Evolutionary conservation across 2,113 vertebrate species (phyloP).

Genomic region (Variabilichromis moorii): DNA sequence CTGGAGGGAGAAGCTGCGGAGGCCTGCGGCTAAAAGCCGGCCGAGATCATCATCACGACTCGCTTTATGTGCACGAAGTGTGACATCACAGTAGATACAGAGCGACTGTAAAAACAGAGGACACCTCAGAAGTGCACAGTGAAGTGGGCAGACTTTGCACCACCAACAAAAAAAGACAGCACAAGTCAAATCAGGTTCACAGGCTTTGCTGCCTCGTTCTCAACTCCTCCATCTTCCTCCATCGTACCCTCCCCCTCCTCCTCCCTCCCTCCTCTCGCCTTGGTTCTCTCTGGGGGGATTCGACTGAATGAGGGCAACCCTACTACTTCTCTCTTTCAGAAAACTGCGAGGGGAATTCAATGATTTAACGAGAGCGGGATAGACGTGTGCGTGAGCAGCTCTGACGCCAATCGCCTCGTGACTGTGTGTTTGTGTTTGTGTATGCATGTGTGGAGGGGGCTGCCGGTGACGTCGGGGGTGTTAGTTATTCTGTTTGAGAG

Average conservation of each 20-base stretch:
- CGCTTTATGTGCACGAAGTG: neutral
- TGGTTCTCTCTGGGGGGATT: neutral
- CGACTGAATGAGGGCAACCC: constrained; percentile 66
- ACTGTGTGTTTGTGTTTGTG: neutral
- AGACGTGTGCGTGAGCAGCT: neutral
- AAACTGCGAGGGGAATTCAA: constrained; percentile 23
- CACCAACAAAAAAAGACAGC: neutral
- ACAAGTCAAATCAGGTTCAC: neutral
- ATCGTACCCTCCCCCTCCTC: neutral
- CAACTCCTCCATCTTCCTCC: neutral
- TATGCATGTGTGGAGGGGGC: neutral
- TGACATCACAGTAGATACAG: neutral
- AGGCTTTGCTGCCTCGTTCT: neutral
- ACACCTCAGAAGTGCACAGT: neutral
- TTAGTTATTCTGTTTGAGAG: constrained; percentile 65
- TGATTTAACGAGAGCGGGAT: constrained; percentile 2
- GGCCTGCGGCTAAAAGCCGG: neutral
- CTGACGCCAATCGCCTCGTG: constrained; percentile 56
- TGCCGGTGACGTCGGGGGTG: constrained; percentile 30
- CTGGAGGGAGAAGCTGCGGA: neutral
- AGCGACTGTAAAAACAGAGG: neutral
- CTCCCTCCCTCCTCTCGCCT: neutral
- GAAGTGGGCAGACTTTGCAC: neutral
- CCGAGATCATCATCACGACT: neutral
- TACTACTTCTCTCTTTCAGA: neutral